phyloP scores from a whole-genome alignment of 2,888 invertebrate species.

The Mimas tiliae region DNA sequence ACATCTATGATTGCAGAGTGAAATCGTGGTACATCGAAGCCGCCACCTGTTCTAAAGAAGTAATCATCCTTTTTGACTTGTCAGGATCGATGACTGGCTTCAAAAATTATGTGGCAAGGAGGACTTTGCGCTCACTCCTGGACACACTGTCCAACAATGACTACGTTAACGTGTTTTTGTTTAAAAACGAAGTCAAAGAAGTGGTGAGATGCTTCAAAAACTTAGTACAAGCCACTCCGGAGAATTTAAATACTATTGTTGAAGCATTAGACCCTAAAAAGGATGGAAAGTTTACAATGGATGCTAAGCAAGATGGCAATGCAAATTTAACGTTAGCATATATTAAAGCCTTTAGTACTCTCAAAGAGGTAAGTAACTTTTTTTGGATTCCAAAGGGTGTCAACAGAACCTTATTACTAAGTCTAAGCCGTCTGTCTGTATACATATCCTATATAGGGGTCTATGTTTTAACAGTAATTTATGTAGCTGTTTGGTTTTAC shows the following conservation, averaged over 20 bases:
- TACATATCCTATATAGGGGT: too few relatives aligned
- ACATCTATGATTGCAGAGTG: slow-evolving; percentile 96
- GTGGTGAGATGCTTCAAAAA: slow-evolving; percentile 94
- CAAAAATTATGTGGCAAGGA: slow-evolving; percentile 90
- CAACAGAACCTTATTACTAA: too few relatives aligned
- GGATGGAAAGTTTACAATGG: slow-evolving; percentile 59
- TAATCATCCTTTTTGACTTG: slow-evolving; percentile 96
- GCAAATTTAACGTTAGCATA: slow-evolving; percentile 94
- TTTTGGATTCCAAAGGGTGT: too few relatives aligned
- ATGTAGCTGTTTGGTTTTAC: too few relatives aligned
- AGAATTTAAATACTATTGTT: slow-evolving; percentile 91
- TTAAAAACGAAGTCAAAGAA: slow-evolving; percentile 89
- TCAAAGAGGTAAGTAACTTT: slow-evolving; percentile 86
- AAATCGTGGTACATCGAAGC: slow-evolving; percentile 99
- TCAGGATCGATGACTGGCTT: slow-evolving; percentile 98
- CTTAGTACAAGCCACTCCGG: slow-evolving; percentile 94
- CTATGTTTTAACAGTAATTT: too few relatives aligned
- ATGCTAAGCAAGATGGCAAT: slow-evolving; percentile 89
- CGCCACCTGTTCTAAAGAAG: slow-evolving; percentile 98
- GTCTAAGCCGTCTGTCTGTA: too few relatives aligned
- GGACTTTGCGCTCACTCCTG: slow-evolving; percentile 94
- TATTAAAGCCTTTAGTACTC: slow-evolving; percentile 91
- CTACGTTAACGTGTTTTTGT: slow-evolving; percentile 96
- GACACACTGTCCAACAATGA: slow-evolving; percentile 99
- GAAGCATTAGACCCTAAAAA: slow-evolving; percentile 84